Conservation (phyloP, 2,888 invertebrate genomes). For the Anorthoa munda region DNA sequence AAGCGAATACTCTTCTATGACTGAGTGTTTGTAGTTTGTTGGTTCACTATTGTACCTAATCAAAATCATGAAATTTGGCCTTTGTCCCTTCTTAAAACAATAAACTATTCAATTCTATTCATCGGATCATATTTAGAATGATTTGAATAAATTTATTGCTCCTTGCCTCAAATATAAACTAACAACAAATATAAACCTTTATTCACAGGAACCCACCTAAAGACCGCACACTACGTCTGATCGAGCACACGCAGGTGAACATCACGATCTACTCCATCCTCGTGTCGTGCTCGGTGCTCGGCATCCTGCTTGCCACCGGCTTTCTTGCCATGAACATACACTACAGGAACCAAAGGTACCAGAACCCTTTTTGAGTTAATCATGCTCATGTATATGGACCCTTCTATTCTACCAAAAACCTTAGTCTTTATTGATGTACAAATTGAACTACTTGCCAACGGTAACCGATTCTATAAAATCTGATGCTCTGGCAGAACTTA, state of each 20-base stretch:
- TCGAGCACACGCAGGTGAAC: slow-evolving; percentile 98
- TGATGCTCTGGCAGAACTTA: too few relatives aligned
- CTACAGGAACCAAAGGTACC: slow-evolving; percentile 97
- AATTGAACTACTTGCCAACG: too few relatives aligned
- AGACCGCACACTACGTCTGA: slow-evolving; percentile 96
- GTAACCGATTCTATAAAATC: too few relatives aligned
- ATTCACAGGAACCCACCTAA: slow-evolving; percentile 94
- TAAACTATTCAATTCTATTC: not conserved
- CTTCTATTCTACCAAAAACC: not conserved
- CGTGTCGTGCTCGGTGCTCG: slow-evolving; percentile 96
- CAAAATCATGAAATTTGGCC: too few relatives aligned
- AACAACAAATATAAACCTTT: too few relatives aligned
- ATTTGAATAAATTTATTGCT: not conserved
- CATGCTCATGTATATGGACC: not conserved
- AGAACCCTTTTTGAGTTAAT: not conserved
- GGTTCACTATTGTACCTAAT: too few relatives aligned
- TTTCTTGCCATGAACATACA: slow-evolving; percentile 99
- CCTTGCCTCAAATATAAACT: not conserved
- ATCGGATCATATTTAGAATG: not conserved
- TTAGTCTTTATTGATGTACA: too few relatives aligned
- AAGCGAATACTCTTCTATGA: not conserved
- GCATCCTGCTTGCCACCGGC: slow-evolving; percentile 97
- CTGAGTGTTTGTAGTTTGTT: too few relatives aligned
- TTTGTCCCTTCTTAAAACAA: too few relatives aligned
- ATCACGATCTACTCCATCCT: slow-evolving; percentile 97